Base-by-base conservation (phyloP, 1,140 invertebrate species). In the Acarapis woodi region DNA sequence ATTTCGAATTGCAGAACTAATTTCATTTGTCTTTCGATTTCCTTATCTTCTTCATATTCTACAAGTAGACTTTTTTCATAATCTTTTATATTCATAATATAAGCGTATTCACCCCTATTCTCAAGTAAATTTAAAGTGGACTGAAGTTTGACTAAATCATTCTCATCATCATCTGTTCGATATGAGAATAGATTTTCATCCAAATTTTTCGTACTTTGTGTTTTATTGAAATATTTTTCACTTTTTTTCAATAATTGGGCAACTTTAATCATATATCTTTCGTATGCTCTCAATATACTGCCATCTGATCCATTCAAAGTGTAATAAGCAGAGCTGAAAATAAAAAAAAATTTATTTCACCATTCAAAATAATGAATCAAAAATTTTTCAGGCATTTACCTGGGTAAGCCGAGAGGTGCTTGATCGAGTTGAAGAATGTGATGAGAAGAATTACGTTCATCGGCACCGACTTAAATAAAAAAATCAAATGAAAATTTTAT, bases 371-470 rank as follows among this genome's bases (percentile, higher is more conserved):
- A 41, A 59, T 54, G 19, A 56, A 54, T 18, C 54, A 48, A 3
- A 72, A 75, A 55, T 75, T 73, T 53, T 93, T 93, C 8, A 90
- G 58, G 51, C 93, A 94, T 53, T 80, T 77, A 40, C 90, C 80
- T 78, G 20, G 79, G 79, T 34, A 93, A 54, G 0, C 74, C 77
- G 23, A 93, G 52, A 1, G 79, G 80, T 19, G 76, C 76, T 63
- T 93, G 82, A 51, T 93, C 83, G 32, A 93, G 63, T 69, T 90
- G 63, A 2, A 93, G 70, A 36, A 88, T 70, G 50, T 90, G 71
- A 38, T 64, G 65, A 1, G 68, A 70, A 0, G 82, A 88, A 54
- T 93, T 87, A 46, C 70, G 67, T 49, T 90, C 82, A 51, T 94
- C 82, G 53, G 87, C 82, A 4, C 72, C 75, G 0, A 93, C 79